Evolutionary conservation across 2,797 vertebrate genomes (phyloP), one percentile per base, ranked within the genome.

Genomic region (Setipinna tenuifilis): DNA sequence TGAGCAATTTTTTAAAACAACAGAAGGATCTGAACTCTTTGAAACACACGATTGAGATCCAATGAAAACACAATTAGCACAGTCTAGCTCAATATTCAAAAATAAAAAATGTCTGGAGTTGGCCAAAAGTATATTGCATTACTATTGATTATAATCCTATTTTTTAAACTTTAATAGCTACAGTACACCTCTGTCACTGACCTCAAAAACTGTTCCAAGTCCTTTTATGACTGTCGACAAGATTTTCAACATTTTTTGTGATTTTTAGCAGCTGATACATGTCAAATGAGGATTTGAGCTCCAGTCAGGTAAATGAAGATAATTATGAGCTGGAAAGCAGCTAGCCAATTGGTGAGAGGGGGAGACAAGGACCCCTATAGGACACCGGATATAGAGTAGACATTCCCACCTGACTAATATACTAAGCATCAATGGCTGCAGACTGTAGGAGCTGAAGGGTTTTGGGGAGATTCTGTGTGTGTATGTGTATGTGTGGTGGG

Each of bases 231-330:
- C 82, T 57, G 59, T 85, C 44, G 82, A 85, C 85, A 78, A 87
- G 84, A 25, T 44, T 84, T 85, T 82, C 85, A 71, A 71, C 28
- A 35, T 68, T 28, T 78, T 21, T 44, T 86, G 82, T 83, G 21
- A 31, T 85, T 54, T 62, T 84, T 19, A 84, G 59, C 84, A 78
- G 82, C 59, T 58, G 85, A 85, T 71, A 87, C 81, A 59, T 87
- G 88, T 90, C 87, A 90, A 83, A 87, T 89, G 83, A 87, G 57
- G 83, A 82, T 75, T 59, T 85, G 82, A 87, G 78, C 85, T 82
- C 85, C 83, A 86, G 78, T 80, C 81, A 57, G 83, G 85, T 75
- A 86, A 87, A 88, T 85, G 82, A 57, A 80, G 17, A 21, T 83
- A 87, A 88, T 86, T 78, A 87, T 85, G 57, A 83, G 83, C 86